Base-by-base conservation (phyloP, 2,113 vertebrate species). In the Rhinolophus ferrumequinum region DNA sequence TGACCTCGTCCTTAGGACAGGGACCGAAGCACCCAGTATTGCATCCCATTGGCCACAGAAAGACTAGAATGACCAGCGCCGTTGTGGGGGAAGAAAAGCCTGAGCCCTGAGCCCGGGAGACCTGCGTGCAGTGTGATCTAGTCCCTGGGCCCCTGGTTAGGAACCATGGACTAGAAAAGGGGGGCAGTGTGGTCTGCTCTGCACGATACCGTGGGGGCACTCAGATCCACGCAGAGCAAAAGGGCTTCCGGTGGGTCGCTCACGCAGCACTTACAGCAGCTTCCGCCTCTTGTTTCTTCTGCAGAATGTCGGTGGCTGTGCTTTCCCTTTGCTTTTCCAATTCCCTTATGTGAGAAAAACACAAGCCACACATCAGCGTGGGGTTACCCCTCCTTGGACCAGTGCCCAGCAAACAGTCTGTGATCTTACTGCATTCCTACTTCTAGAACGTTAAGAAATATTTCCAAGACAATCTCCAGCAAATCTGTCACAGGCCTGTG, bases 281-380 rank as follows among this genome's bases (percentile, higher is more conserved):
- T 97, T 99, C 99, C 0, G 99, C 99, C 97, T 99, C 99, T 95
- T 99, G 99, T 94, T 99, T 99, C 98, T 99, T 99, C 97, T 98
- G 99, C 85, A 99, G 98, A 86, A 99, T 98, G 95, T 99, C 99
- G 0, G 99, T 99, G 93, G 99, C 99, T 0, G 99, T 98, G 89
- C 95, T 99, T 93, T 99, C 99, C 88, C 99, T 98, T 16, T 99
- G 99, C 98, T 99, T 99, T 96, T 99, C 99, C 98, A 99, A 87
- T 13, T 99, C 99, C 97, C 99, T 99, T 96, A 73, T 26, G 54
- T n/a, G 89, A 97, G 67, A 82, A 82, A 95, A 95, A 70, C 33
- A 97, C 28, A 97, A 66, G 83, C 62, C 80, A 4, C 70, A 21
- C 6, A 16, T 94, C 62, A 97, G 96, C 6, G 5, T 2, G 58